phyloP scores from a whole-genome alignment of 2,113 vertebrate species.

The Amphiprion ocellaris region DNA sequence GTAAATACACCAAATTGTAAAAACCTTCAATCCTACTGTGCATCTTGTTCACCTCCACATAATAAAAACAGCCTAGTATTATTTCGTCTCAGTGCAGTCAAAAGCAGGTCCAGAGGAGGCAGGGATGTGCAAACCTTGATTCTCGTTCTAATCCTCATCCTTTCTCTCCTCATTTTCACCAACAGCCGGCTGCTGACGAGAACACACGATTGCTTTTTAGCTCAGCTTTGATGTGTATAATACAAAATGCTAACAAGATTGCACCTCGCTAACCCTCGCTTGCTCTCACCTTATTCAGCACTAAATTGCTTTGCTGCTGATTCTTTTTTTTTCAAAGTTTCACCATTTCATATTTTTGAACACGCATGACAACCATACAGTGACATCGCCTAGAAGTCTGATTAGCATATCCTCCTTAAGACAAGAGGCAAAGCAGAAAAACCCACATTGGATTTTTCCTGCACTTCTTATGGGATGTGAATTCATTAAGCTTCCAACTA shows the following conservation, averaged over 20 bases:
- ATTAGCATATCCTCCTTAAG: slow-evolving; percentile 19
- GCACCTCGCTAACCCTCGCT: slow-evolving; percentile 25
- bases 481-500: slow-evolving; percentile 4
- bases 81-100: neutral
- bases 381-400: neutral
- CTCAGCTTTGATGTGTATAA: slow-evolving; percentile 45
- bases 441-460: slow-evolving; percentile 10
- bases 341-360: slow-evolving; percentile 47
- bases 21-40: neutral
- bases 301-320: slow-evolving; percentile 47
- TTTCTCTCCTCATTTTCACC: slow-evolving; percentile 26
- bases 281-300: slow-evolving; percentile 8
- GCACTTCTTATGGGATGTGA: neutral
- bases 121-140: slow-evolving; percentile 28
- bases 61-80: neutral
- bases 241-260: slow-evolving; percentile 49
- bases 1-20: no score
- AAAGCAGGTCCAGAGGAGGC: slow-evolving; percentile 8
- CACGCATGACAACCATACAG: slow-evolving; percentile 15
- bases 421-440: neutral
- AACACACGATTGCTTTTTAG: slow-evolving; percentile 37
- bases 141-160: slow-evolving; percentile 8
- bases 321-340: slow-evolving; percentile 25
- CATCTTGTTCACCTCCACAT: neutral
- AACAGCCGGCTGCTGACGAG: slow-evolving; percentile 35